Conservation (phyloP, 23 tunicate genomes). For the Styela clava region DNA sequence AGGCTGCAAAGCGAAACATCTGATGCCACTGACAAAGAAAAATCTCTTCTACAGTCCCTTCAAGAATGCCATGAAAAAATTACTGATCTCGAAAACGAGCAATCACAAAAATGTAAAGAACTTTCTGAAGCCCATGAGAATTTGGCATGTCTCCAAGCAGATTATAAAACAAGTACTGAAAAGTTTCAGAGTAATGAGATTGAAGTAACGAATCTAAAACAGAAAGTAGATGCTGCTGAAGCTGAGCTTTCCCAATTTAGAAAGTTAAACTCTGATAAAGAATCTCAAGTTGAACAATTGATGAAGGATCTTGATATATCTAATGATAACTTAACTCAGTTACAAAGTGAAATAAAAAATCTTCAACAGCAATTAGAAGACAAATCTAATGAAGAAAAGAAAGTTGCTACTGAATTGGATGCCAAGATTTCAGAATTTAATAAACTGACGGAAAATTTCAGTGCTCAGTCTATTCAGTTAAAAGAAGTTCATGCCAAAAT, state of each 20-base stretch:
- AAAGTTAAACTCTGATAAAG: background rate
- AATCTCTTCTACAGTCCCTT: background rate
- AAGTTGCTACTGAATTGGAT: background rate
- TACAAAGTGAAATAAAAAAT: background rate
- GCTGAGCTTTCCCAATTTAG: background rate
- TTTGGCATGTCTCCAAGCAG: background rate
- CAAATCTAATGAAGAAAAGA: background rate
- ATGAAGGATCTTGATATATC: background rate
- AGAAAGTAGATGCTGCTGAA: background rate
- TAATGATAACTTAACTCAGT: background rate
- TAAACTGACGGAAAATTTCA: background rate
- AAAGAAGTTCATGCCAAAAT: background rate
- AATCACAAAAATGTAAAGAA: background rate
- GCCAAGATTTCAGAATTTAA: background rate
- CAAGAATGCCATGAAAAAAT: background rate
- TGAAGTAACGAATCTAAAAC: background rate
- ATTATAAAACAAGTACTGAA: background rate
- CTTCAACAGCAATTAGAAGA: background rate
- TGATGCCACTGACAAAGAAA: slow-evolving; percentile 10
- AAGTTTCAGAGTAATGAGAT: background rate
- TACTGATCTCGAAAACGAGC: background rate
- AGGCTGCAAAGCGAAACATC: background rate
- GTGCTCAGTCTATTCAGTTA: background rate
- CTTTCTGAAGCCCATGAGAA: background rate
- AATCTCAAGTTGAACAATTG: background rate